Conservation (phyloP, 2,888 invertebrate genomes). For the Agrenia bidenticulata region DNA sequence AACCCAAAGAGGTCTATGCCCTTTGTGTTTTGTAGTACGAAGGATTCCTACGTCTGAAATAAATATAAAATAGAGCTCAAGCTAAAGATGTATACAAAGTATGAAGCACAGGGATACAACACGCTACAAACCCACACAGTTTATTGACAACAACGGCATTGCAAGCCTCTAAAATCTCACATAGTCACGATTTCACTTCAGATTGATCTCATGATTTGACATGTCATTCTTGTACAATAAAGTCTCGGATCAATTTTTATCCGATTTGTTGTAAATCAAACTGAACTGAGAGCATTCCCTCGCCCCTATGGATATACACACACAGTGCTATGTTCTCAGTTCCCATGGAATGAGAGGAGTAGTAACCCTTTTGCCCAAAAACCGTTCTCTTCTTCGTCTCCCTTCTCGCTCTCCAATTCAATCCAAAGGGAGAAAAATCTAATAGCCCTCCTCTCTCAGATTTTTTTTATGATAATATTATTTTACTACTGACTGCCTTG, state of each 20-base stretch:
- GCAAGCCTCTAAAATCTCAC: constrained; percentile 16
- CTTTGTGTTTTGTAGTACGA: too few species aligned
- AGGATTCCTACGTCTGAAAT: too few species aligned
- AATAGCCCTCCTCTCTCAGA: too few species aligned
- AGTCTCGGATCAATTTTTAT: constrained; percentile 23
- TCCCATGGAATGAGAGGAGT: too few species aligned
- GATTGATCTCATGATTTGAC: constrained; percentile 24
- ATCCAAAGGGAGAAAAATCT: too few species aligned
- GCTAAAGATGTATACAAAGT: too few species aligned
- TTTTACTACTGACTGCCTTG: constrained; percentile 14
- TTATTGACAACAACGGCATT: neutral
- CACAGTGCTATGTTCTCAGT: too few species aligned
- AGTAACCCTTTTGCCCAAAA: constrained; percentile 1
- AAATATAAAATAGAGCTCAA: too few species aligned
- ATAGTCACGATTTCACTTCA: constrained; percentile 23
- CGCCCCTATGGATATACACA: too few species aligned
- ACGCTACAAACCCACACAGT: too few species aligned
- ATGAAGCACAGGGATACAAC: too few species aligned
- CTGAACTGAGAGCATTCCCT: neutral
- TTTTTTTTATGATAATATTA: constrained; percentile 11
- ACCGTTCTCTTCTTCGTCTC: constrained; percentile 1
- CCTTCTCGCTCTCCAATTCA: neutral
- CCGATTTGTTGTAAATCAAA: constrained; percentile 23
- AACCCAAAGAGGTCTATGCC: constrained; percentile 6
- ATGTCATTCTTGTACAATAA: constrained; percentile 22